Evolutionary conservation across 2,113 vertebrate species (phyloP), one percentile per base, ranked within the genome.

Genomic region (Ancistrus triradiatus): DNA sequence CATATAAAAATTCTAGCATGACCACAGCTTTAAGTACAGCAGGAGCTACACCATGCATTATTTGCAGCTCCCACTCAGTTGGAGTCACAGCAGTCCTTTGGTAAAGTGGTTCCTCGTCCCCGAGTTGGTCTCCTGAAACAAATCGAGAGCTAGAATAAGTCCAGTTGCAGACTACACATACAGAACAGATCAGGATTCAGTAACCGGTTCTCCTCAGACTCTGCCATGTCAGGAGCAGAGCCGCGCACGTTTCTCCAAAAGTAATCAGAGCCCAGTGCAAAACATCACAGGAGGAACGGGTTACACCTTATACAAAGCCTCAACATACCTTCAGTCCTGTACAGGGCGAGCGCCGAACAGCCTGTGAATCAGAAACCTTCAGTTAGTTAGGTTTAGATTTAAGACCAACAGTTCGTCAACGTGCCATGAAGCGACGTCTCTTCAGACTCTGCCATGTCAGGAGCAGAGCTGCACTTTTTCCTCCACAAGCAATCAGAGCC

Each of bases 251-350:
- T 14, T 78, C 81, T 65, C 1, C 77, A 80, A n/a, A 0, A 13
- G 38, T 15, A 10, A 15, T 66, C 79, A 61, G 81, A 83, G 79
- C 78, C 77, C 78, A 84, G 79, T 83, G 80, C 80, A 63, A 74
- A 5, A 33, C 74, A 79, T 73, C 70, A 72, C 28, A 8, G 58
- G 65, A 72, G 59, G n/a, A 13, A 3, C 4, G 28, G 10, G 2
- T 21, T 2, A 18, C 13, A 10, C n/a, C n/a, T n/a, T n/a, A 55
- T 9, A 3, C 3, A 10, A 10, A 5, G 19, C 15, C 8, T 7
- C 2, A 14, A 7, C 31, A 7, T 28, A 21, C 17, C 25, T 24
- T 21, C 57, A 62, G 28, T 55, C 44, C 59, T n/a, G 11, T 38
- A 8, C 4, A 14, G 7, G 42, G 4, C 4, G 42, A 1, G 4